These are phyloP conservation scores for Cephalopholis sonnerati DNA, from an alignment of 2,113 vertebrate genomes.

Conservation along the genomic window DNA sequence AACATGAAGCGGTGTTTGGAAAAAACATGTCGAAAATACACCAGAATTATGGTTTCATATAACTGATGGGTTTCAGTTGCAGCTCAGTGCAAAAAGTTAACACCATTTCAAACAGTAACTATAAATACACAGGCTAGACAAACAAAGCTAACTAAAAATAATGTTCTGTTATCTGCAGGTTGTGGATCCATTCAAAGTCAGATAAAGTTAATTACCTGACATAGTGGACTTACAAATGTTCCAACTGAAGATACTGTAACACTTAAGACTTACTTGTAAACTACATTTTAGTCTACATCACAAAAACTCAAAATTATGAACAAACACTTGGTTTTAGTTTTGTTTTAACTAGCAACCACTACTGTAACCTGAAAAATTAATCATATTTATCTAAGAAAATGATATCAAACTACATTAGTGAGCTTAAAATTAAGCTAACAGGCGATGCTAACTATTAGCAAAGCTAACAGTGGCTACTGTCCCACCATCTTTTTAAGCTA, in stretches of 20 bases:
- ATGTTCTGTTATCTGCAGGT: not conserved
- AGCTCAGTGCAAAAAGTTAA: not conserved
- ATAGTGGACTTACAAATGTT: not conserved
- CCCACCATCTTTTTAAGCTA: not conserved
- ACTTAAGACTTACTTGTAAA: not conserved
- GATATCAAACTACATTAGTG: not conserved
- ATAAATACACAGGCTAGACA: not conserved
- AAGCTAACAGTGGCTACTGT: not conserved
- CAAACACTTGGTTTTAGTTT: not conserved
- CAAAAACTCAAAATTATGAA: not conserved
- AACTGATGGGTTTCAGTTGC: not conserved
- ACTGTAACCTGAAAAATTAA: not conserved
- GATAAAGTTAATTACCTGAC: not conserved
- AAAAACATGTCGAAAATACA: not conserved
- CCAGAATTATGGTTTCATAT: not conserved
- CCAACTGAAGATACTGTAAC: not conserved
- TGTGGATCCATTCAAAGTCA: not conserved
- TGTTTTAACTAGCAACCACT: too few relatives aligned
- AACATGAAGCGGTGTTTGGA: conserved; percentile 28
- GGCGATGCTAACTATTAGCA: not conserved
- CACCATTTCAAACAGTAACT: not conserved
- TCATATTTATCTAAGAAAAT: not conserved
- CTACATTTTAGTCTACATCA: not conserved
- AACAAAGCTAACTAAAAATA: conserved; percentile 8
- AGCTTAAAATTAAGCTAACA: not conserved